Conservation (phyloP, 2,113 vertebrate genomes). For the Genyomyrus donnyi region DNA sequence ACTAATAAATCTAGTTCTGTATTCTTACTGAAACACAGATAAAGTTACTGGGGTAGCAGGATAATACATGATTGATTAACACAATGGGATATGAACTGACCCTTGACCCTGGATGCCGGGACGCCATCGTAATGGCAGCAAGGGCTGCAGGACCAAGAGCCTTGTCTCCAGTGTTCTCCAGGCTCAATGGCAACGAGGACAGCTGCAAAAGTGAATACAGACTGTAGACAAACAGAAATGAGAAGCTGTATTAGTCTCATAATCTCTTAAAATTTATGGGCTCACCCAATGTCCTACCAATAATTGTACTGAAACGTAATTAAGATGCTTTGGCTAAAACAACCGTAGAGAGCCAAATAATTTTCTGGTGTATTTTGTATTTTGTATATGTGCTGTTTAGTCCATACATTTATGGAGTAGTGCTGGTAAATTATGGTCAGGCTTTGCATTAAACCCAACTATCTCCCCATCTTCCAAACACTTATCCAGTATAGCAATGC, state of each 20-base stretch:
- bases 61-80: not conserved
- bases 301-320: not conserved
- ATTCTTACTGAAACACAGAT: not conserved
- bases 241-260: not conserved
- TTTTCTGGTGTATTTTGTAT: not conserved
- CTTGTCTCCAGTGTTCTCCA: constrained; percentile 53
- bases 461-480: not conserved
- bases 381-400: not conserved
- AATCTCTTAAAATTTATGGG: not conserved
- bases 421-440: not conserved
- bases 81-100: constrained; percentile 31
- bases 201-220: not conserved
- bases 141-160: constrained; percentile 64
- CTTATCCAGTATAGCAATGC: not conserved
- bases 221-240: not conserved
- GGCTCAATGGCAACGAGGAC: constrained; percentile 32
- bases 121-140: constrained; percentile 57
- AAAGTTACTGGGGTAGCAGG: not conserved
- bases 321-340: not conserved
- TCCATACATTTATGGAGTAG: not conserved
- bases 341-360: not conserved
- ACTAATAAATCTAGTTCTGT: not conserved
- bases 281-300: not conserved
- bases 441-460: not conserved
- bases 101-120: constrained; percentile 62